These are phyloP conservation scores for Brachylomia viminalis DNA, from an alignment of 2,888 invertebrate species.

Conservation along the genomic window DNA sequence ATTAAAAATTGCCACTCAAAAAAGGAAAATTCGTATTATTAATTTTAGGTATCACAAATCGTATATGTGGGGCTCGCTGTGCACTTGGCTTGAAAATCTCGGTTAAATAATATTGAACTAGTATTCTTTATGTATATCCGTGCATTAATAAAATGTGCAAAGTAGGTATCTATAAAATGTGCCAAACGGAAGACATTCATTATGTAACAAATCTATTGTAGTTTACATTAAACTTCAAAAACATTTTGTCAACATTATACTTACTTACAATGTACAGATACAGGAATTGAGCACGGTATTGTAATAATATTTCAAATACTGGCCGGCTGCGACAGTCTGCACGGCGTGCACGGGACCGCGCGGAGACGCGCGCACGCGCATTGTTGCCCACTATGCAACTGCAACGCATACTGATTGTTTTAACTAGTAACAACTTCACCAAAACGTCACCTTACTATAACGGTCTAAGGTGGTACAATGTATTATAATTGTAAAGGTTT, in stretches of 20 bases:
- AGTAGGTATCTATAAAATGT: conserved; percentile 86
- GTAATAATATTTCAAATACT: conserved; percentile 84
- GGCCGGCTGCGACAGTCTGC: conserved; percentile 69
- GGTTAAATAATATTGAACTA: conserved; percentile 73
- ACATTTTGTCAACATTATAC: conserved; percentile 86
- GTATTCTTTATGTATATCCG: conserved; percentile 73
- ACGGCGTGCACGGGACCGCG: conserved; percentile 41
- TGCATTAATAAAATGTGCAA: conserved; percentile 87
- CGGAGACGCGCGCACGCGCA: conserved; percentile 19
- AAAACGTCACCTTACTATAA: conserved; percentile 13
- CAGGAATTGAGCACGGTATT: conserved; percentile 89
- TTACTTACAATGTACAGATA: conserved; percentile 87
- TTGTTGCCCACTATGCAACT: conserved; percentile 46
- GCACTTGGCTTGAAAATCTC: conserved; percentile 83
- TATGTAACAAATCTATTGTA: conserved; percentile 98
- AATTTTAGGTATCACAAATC: conserved; percentile 87
- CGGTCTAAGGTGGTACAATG: conserved; percentile 12
- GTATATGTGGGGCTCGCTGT: conserved; percentile 86
- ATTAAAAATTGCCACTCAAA: conserved; percentile 84
- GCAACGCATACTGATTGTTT: conserved; percentile 69
- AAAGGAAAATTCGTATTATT: conserved; percentile 78
- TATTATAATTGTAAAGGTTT: conserved; percentile 30
- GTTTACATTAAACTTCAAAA: conserved; percentile 83
- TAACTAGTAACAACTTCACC: conserved; percentile 28
- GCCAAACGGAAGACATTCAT: conserved; percentile 91